These are phyloP conservation scores for Brotula barbata DNA, from an alignment of 2,797 vertebrate genomes.

Conservation along the genomic window DNA sequence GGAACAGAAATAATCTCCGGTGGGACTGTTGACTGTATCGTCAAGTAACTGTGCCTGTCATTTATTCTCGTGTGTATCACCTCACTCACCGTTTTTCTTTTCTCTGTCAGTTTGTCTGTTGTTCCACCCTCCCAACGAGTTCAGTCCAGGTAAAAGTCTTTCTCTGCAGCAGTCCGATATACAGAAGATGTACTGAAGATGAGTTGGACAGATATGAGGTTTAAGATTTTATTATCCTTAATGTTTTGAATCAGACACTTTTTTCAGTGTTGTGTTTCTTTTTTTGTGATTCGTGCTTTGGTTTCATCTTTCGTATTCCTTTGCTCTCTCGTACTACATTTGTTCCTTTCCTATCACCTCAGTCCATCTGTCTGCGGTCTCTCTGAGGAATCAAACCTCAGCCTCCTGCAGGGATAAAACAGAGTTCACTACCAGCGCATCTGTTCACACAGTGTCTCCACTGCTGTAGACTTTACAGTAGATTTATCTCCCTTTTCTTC, in stretches of 20 bases:
- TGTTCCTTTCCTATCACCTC: slow-evolving; percentile 3
- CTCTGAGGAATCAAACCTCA: slow-evolving; percentile 24
- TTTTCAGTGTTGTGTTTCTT: no score
- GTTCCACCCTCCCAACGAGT: slow-evolving; percentile 25
- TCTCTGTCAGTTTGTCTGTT: slow-evolving; percentile 14
- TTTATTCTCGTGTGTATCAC: slow-evolving; percentile 19
- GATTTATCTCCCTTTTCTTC: slow-evolving; percentile 25
- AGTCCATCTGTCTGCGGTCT: slow-evolving; percentile 1
- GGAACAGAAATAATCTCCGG: slow-evolving; percentile 41
- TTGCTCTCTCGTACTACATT: not conserved
- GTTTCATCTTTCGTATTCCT: not conserved
- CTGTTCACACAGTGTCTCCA: slow-evolving; percentile 38
- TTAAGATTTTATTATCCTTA: no score
- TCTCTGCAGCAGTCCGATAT: not conserved
- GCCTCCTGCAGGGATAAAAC: slow-evolving; percentile 52
- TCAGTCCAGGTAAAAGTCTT: slow-evolving; percentile 20
- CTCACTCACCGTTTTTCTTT: slow-evolving; percentile 14
- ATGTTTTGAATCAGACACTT: no score
- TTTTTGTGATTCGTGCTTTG: not conserved
- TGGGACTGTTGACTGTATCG: slow-evolving; percentile 32
- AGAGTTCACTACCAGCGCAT: slow-evolving; percentile 13
- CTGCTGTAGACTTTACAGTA: slow-evolving; percentile 35
- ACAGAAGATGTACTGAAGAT: not conserved
- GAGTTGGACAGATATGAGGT: no score
- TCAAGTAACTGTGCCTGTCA: slow-evolving; percentile 41